Conservation (phyloP, 2,888 invertebrate genomes). For the Aphidoletes aphidimyza region DNA sequence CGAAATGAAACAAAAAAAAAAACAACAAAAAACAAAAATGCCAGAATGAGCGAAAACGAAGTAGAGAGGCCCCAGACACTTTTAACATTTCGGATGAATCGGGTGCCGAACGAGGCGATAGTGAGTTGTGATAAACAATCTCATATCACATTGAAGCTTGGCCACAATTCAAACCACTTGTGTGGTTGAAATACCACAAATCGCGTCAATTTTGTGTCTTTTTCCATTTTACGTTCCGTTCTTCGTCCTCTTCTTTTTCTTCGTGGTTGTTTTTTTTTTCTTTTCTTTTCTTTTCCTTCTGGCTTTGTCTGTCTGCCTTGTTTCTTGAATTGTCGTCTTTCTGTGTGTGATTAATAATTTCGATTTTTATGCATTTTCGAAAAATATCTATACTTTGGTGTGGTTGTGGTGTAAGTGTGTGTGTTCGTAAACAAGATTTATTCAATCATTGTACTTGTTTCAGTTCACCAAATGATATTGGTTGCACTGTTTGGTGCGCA, state of each 20-base stretch:
- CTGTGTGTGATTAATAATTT: not conserved
- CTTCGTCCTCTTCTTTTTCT: not conserved
- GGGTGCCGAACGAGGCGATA: too few species aligned
- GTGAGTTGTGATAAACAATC: not conserved
- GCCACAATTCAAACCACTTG: not conserved
- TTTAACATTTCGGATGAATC: too few species aligned
- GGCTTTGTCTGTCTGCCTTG: too few species aligned
- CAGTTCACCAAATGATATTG: not conserved
- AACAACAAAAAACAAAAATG: too few species aligned
- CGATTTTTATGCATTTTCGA: conserved; percentile 11
- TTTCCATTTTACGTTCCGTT: too few species aligned
- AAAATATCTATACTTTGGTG: not conserved
- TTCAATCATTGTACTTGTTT: conserved; percentile 34
- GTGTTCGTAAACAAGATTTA: not conserved
- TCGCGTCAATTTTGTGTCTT: not conserved
- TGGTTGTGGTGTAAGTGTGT: too few species aligned
- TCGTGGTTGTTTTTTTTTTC: not conserved
- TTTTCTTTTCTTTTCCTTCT: not conserved
- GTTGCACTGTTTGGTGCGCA: too few species aligned
- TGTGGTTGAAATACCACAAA: not conserved
- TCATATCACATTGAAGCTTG: not conserved
- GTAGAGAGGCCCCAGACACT: too few species aligned
- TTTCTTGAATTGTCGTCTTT: not conserved
- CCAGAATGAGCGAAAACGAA: too few species aligned
- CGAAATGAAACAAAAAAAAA: too few species aligned